Base-by-base conservation (phyloP, 2,113 vertebrate genomes). In the Nothocercus nigrocapillus region DNA sequence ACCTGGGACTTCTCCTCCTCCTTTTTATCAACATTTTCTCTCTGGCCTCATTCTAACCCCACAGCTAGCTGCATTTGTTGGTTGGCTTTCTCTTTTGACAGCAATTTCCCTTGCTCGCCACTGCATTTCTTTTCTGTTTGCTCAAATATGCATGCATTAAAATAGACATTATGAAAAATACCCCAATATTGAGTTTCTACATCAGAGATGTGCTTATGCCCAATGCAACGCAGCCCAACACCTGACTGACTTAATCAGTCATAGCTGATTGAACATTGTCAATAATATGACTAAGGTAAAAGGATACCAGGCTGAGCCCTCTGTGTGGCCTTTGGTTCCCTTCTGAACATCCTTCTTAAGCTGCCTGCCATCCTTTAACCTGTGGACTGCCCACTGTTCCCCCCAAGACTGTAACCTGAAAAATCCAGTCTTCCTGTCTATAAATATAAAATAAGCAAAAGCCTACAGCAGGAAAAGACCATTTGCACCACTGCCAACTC, bases 81-180 rank as follows among this genome's bases (percentile, higher is more conserved):
- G 61, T 81, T 86, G 73, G 63, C 42, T 56, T 19, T 73, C 25
- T 69, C 32, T 47, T 80, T 45, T 81, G 38, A 10, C 9, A 72
- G 27, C 42, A 80, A n/a, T 77, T 76, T 51, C 49, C 72, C 42
- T 80, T 74, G 56, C 36, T 85, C 42, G 59, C 18, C 21, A 34
- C 34, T 67, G 45, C 13, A 9, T 67, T 8, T 38, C 89, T 78
- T 56, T 11, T 18, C 47, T 34, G 51, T 83, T 73, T 51, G 27
- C 56, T 42, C 59, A 45, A 32, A 51, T 0, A 0, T 42, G 16
- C 36, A 75, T 2, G 3, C 4, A 54, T 1, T 7, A 36, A 66
- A 15, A 12, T 10, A 34, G 0, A 2, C 13, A 22, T 32, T 20
- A 64, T 8, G 61, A 58, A 78, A 61, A 40, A 47, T 9, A 45